These are phyloP conservation scores for Xiphorhynchus elegans DNA, from an alignment of 2,113 vertebrate genomes.

Conservation along the genomic window DNA sequence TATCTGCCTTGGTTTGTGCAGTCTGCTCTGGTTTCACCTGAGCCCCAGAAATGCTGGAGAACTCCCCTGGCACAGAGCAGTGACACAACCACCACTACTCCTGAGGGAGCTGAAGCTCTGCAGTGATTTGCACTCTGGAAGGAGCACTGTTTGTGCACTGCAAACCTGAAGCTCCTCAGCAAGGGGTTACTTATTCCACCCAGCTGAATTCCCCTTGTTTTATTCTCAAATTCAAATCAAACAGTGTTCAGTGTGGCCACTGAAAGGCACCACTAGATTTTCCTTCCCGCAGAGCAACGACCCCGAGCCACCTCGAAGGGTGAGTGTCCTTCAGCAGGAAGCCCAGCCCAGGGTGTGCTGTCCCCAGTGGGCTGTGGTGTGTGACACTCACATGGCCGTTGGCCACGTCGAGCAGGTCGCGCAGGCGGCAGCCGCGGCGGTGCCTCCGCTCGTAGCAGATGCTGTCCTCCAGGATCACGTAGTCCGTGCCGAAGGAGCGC, in stretches of 20 bases:
- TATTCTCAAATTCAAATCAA: neutral
- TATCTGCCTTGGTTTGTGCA: neutral
- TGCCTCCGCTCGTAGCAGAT: slow-evolving; percentile 93
- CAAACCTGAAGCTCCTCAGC: neutral
- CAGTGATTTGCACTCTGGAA: neutral
- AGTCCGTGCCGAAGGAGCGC: slow-evolving; percentile 85
- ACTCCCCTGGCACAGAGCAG: neutral
- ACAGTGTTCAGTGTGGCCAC: neutral
- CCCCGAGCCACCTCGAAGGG: rapidly evolving
- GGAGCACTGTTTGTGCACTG: neutral
- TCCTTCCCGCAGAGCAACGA: neutral
- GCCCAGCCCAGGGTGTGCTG: neutral
- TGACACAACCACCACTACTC: neutral
- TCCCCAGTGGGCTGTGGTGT: too few relatives aligned
- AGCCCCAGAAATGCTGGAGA: neutral
- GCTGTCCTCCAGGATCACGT: slow-evolving; percentile 93
- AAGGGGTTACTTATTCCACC: neutral
- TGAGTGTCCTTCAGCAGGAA: neutral
- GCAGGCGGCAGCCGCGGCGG: slow-evolving; percentile 87
- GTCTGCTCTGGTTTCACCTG: neutral
- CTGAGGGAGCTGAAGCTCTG: neutral
- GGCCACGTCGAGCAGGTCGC: slow-evolving; percentile 91
- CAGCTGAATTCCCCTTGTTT: neutral
- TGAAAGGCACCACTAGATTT: neutral
- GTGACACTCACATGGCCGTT: slow-evolving; percentile 89